Evolutionary conservation across 2,797 vertebrate genomes (phyloP).

Genomic region (Chrysocyon brachyurus): DNA sequence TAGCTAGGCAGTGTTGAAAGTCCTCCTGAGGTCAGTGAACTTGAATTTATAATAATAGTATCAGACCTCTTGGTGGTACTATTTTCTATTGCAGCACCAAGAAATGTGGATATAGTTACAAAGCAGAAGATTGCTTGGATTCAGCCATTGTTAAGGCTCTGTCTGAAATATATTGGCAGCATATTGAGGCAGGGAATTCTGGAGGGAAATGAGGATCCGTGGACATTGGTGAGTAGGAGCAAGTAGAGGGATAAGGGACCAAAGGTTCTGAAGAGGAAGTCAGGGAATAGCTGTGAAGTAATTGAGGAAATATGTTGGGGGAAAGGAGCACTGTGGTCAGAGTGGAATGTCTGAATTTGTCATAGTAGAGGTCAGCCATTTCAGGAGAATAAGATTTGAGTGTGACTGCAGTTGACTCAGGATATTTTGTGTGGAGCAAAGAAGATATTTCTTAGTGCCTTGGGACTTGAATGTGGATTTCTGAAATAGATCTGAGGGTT

Average conservation of each 20-base stretch:
- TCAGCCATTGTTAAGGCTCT: background rate
- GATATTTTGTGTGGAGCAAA: background rate
- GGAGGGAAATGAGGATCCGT: background rate
- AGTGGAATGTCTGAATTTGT: background rate
- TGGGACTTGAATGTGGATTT: background rate
- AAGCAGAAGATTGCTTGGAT: background rate
- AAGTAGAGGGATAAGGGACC: background rate
- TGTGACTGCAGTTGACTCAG: background rate
- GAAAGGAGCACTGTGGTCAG: background rate
- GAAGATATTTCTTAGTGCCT: conserved; percentile 15
- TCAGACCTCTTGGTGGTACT: background rate
- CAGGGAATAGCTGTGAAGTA: background rate
- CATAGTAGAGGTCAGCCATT: background rate
- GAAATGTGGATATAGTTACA: conserved; percentile 19
- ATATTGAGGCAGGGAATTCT: background rate
- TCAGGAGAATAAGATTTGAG: background rate
- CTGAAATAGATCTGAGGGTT: background rate
- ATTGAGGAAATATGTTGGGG: background rate
- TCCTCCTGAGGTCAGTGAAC: background rate
- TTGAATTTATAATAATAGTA: conserved; percentile 23
- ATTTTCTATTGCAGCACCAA: background rate
- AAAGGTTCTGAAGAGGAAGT: background rate
- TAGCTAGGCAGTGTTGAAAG: background rate
- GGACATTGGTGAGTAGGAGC: background rate
- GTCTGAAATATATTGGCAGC: background rate